These are phyloP conservation scores for Limnephilus rhombicus DNA, from an alignment of 2,888 invertebrate species.

Conservation along the genomic window DNA sequence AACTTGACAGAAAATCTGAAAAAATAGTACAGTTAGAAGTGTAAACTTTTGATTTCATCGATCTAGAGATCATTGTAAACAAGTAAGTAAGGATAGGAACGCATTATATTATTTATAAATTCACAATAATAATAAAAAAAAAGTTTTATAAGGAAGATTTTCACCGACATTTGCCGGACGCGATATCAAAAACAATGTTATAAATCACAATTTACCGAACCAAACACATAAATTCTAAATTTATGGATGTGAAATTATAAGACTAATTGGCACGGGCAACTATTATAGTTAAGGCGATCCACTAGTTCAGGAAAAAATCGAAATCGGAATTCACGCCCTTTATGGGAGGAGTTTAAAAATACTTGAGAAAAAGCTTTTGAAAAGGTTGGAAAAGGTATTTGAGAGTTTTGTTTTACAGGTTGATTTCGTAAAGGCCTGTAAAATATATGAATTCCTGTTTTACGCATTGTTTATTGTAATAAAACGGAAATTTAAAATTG, in stretches of 20 bases:
- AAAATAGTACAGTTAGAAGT: not conserved
- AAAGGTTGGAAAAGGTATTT: too few species aligned
- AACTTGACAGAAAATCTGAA: not conserved
- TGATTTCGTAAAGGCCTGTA: too few species aligned
- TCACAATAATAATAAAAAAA: not conserved
- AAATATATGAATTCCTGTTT: too few species aligned
- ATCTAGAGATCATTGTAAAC: not conserved
- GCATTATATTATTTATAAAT: not conserved
- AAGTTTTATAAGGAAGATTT: not conserved
- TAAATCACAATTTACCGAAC: not conserved
- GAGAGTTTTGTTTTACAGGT: too few species aligned
- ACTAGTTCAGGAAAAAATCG: too few species aligned
- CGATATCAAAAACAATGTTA: conserved; percentile 26
- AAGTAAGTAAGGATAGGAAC: not conserved
- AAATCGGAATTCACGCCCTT: too few species aligned
- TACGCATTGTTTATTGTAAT: too few species aligned
- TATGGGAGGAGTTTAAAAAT: too few species aligned
- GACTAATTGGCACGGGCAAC: not conserved
- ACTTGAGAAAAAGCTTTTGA: too few species aligned
- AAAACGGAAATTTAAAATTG: too few species aligned
- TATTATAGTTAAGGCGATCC: too few species aligned
- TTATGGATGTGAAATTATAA: not conserved
- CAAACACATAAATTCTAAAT: not conserved
- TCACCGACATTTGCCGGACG: not conserved
- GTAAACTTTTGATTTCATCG: not conserved